A percentile compares a stretch with the other conserved stretches of the same genome.
These are phyloP conservation scores for Gymnorhina tibicen DNA, from an alignment of 2,113 vertebrate species.

Conservation along the genomic window DNA sequence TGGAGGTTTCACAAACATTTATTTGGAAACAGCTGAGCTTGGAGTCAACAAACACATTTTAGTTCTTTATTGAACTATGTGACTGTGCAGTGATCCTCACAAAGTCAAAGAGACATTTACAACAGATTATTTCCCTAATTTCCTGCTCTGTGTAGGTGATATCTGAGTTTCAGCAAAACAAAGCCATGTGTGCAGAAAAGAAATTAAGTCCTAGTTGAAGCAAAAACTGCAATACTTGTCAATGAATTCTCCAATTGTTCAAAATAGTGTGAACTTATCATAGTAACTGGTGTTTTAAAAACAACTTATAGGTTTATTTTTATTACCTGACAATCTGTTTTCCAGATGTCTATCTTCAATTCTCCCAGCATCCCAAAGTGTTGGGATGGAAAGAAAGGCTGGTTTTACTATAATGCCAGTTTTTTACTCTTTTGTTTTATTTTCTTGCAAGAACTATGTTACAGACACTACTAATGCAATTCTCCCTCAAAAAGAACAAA, in stretches of 20 bases:
- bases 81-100: not conserved
- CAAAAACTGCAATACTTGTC: not conserved
- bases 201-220: not conserved
- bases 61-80: not conserved
- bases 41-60: not conserved
- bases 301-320: not conserved
- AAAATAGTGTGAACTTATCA: not conserved
- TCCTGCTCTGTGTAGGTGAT: not conserved
- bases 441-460: not conserved
- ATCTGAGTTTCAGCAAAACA: not conserved
- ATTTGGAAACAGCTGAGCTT: not conserved
- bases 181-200: not conserved
- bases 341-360: not conserved
- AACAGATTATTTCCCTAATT: not conserved
- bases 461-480: not conserved
- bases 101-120: not conserved
- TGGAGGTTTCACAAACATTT: slow-evolving; percentile 33
- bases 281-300: not conserved
- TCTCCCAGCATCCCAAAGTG: not conserved
- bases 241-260: not conserved
- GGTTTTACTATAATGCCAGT: not conserved
- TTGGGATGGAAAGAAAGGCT: not conserved
- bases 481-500: not conserved
- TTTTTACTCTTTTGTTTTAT: not conserved
- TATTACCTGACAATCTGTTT: not conserved